Conservation (phyloP, 2,888 invertebrate genomes). For the Chirona hameri region DNA sequence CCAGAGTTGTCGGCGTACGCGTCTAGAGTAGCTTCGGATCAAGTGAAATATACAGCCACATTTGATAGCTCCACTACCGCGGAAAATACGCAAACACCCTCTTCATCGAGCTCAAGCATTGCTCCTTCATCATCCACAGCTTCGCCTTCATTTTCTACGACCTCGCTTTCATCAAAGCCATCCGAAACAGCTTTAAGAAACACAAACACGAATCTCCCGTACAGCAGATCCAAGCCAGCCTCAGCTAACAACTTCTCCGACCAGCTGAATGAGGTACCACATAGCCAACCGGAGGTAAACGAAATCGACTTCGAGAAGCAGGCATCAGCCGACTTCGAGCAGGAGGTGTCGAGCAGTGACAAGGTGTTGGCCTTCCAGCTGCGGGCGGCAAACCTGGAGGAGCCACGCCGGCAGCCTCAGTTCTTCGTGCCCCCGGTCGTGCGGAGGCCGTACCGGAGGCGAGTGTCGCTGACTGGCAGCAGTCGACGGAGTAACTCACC, state of each 20-base stretch:
- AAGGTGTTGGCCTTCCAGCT: background rate
- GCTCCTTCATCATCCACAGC: too few relatives aligned
- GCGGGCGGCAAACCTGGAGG: background rate
- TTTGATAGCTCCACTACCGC: background rate
- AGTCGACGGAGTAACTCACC: background rate
- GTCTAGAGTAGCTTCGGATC: background rate
- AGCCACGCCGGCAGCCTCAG: background rate
- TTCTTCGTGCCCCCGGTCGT: slow-evolving; percentile 11
- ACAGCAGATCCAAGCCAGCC: background rate
- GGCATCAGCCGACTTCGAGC: background rate
- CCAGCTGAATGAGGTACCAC: background rate
- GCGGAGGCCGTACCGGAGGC: background rate
- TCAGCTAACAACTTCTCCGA: too few relatives aligned
- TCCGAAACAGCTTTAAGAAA: too few relatives aligned
- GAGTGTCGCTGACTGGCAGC: background rate
- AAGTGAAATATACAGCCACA: background rate
- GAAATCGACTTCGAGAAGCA: too few relatives aligned
- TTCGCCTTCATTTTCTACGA: too few relatives aligned
- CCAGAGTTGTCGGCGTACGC: background rate
- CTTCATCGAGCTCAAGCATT: too few relatives aligned
- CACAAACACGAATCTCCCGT: too few relatives aligned
- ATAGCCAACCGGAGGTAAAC: too few relatives aligned
- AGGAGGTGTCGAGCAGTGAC: background rate
- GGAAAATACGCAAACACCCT: background rate
- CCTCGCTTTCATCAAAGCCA: background rate